These are phyloP conservation scores for Oasisia sp. DNA, from an alignment of 2,888 invertebrate genomes.

Conservation along the genomic window DNA sequence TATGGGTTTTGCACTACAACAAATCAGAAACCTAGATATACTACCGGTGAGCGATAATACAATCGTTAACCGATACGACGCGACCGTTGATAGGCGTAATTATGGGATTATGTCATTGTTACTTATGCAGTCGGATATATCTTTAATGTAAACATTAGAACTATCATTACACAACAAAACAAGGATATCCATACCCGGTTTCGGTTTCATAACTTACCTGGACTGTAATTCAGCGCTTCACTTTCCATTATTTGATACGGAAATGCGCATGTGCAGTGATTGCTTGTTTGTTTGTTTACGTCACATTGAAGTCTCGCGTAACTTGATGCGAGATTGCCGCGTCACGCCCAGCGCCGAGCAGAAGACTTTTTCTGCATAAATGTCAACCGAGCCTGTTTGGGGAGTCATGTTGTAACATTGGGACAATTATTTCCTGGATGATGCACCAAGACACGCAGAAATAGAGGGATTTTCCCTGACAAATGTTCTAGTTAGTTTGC, in stretches of 20 bases:
- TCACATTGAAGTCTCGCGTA: neutral
- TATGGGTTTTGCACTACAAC: neutral
- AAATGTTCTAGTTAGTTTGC: constrained; percentile 5
- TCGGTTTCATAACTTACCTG: neutral
- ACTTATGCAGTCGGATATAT: neutral
- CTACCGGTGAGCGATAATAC: neutral
- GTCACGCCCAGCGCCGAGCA: constrained; percentile 13
- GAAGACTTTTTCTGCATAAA: neutral
- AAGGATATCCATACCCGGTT: neutral
- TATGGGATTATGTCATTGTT: neutral
- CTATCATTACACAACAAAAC: neutral
- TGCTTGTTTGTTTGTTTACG: constrained; percentile 17
- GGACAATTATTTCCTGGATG: neutral
- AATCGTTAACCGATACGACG: neutral
- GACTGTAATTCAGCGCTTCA: neutral
- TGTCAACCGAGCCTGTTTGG: neutral
- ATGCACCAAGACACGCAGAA: constrained; percentile 17
- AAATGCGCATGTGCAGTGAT: neutral
- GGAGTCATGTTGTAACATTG: neutral
- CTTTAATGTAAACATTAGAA: neutral
- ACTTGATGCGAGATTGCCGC: neutral
- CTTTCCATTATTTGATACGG: constrained; percentile 3
- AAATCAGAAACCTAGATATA: neutral
- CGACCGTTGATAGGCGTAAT: neutral
- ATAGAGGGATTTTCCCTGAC: constrained; percentile 7